phyloP scores from a whole-genome alignment of 2,113 vertebrate genomes.

The Strigops habroptila region DNA sequence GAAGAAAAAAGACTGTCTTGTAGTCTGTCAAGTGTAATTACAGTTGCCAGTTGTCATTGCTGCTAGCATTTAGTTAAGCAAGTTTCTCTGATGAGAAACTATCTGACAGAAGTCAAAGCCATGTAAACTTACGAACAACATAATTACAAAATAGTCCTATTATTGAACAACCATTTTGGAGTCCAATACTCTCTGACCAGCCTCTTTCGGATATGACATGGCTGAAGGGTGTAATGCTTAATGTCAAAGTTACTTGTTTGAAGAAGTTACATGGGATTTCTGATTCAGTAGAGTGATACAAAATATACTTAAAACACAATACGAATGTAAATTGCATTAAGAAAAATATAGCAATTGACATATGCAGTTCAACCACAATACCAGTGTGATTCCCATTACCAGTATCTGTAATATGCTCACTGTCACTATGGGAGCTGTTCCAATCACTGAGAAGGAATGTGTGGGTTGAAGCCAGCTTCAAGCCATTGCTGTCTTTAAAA shows the following conservation, averaged over 20 bases:
- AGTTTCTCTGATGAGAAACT: conserved; percentile 60
- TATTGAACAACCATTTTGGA: not conserved
- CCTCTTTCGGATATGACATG: not conserved
- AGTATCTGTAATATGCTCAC: not conserved
- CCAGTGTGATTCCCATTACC: not conserved
- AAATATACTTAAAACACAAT: not conserved
- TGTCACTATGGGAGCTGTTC: fast-evolving
- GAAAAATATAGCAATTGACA: not conserved
- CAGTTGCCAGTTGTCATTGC: conserved; percentile 65
- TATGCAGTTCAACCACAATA: not conserved
- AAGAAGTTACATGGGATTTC: not conserved
- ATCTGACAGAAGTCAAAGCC: conserved; percentile 44
- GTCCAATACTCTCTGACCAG: not conserved
- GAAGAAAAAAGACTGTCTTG: conserved; percentile 62
- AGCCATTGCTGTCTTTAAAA: not conserved
- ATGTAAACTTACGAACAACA: not conserved
- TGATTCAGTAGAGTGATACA: not conserved
- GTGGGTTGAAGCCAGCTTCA: not conserved
- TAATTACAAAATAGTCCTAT: conserved; percentile 11
- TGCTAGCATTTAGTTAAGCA: conserved; percentile 62
- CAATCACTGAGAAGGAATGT: fast-evolving
- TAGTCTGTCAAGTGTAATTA: conserved; percentile 73
- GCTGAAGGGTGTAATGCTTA: not conserved
- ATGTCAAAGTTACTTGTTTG: not conserved
- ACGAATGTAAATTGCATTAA: not conserved